phyloP scores from a whole-genome alignment of 92 coral and sea anemone genomes.

The Actinostola sp. region DNA sequence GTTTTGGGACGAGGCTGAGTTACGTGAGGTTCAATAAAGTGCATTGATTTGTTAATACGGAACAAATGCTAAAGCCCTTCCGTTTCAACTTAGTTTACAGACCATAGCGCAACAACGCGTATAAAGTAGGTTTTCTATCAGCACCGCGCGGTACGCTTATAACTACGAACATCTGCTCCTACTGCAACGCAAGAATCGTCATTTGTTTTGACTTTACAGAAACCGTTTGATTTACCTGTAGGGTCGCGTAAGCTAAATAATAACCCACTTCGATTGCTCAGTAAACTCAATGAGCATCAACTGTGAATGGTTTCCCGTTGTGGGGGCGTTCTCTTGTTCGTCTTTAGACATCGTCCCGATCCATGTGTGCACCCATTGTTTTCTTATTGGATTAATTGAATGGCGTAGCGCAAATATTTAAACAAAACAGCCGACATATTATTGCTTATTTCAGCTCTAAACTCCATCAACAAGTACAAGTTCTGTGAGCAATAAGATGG shows the following conservation, averaged over 20 bases:
- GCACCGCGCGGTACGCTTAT: background rate
- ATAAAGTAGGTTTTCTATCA: background rate
- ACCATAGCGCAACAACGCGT: background rate
- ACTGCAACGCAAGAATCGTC: too few species aligned
- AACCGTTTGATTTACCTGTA: too few species aligned
- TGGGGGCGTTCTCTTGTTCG: conserved; percentile 52
- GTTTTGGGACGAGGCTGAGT: background rate
- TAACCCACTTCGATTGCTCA: background rate
- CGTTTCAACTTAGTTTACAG: conserved; percentile 11
- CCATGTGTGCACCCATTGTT: conserved; percentile 50
- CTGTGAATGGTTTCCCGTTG: conserved; percentile 54
- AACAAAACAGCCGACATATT: conserved; percentile 35
- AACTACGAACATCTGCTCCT: conserved; percentile 5
- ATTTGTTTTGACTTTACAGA: too few species aligned
- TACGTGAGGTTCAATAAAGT: background rate
- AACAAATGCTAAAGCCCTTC: conserved; percentile 1
- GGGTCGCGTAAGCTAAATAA: background rate
- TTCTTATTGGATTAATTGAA: conserved; percentile 73
- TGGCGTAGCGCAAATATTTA: conserved; percentile 71
- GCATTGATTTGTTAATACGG: conserved; percentile 10
- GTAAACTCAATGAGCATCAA: too few species aligned
- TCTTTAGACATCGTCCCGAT: conserved; percentile 12
- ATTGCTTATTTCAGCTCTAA: background rate
- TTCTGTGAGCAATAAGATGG: background rate
- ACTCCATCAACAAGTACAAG: background rate